Conservation (phyloP, 2,113 vertebrate genomes). For the Laticauda colubrina region DNA sequence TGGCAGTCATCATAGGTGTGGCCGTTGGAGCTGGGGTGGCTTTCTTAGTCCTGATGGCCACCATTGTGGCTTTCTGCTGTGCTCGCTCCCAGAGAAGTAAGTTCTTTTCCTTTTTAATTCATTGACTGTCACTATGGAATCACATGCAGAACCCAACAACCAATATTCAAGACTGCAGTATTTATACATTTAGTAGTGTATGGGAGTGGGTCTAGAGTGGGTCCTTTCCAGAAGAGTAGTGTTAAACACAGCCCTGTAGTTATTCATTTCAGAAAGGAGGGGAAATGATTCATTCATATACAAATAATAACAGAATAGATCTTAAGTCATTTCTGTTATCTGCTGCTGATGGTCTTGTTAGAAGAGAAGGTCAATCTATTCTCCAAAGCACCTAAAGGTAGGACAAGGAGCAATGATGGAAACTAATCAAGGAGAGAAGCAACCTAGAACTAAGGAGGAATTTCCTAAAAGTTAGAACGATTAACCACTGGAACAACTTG, state of each 20-base stretch:
- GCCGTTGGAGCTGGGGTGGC: conserved; percentile 96
- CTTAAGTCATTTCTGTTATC: neutral
- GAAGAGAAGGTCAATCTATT: neutral
- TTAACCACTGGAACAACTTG: neutral
- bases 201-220: neutral
- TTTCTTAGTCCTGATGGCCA: conserved; percentile 93
- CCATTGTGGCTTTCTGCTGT: conserved; percentile 96
- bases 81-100: conserved; percentile 97
- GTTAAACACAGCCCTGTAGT: neutral
- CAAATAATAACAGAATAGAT: neutral
- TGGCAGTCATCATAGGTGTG: conserved; percentile 97
- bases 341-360: neutral
- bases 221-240: neutral
- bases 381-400: neutral
- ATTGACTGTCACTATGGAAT: neutral
- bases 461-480: neutral
- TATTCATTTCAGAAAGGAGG: neutral
- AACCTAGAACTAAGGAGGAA: neutral
- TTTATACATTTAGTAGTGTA: neutral
- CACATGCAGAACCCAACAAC: neutral
- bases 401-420: neutral
- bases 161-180: neutral
- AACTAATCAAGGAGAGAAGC: neutral
- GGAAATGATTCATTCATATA: neutral
- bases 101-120: conserved; percentile 41